Conservation (phyloP, 2,113 vertebrate species). For the Acrocephalus arundinaceus region DNA sequence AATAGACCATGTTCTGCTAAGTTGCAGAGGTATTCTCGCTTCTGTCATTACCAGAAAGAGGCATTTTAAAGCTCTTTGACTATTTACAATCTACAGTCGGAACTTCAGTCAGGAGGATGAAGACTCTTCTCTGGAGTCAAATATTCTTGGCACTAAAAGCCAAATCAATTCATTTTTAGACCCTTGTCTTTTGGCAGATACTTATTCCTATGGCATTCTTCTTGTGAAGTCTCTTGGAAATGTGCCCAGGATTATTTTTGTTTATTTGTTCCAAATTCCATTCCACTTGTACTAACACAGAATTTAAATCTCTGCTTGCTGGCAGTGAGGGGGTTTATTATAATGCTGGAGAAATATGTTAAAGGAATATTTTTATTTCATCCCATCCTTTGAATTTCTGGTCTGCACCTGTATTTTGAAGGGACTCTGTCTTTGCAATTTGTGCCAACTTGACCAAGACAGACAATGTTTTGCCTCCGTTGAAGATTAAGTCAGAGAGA, state of each 20-base stretch:
- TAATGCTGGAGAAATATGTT: background rate
- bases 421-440: background rate
- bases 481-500: background rate
- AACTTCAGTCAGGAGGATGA: slow-evolving; percentile 1
- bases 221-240: slow-evolving; percentile 47
- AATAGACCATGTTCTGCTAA: background rate
- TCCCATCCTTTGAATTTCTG: background rate
- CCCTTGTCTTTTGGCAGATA: slow-evolving; percentile 38
- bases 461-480: background rate
- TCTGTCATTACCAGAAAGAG: background rate
- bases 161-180: slow-evolving; percentile 21
- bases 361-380: background rate
- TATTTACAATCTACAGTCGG: background rate
- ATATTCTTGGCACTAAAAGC: background rate
- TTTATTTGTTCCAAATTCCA: slow-evolving; percentile 60
- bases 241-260: slow-evolving; percentile 54
- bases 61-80: background rate
- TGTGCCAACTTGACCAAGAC: background rate
- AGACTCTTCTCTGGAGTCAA: background rate
- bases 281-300: background rate
- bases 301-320: slow-evolving; percentile 49
- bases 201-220: slow-evolving; percentile 43
- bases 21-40: background rate
- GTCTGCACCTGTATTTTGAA: background rate
- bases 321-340: background rate